Base-by-base conservation (phyloP, 1,140 invertebrate genomes). In the Aphis gossypii region DNA sequence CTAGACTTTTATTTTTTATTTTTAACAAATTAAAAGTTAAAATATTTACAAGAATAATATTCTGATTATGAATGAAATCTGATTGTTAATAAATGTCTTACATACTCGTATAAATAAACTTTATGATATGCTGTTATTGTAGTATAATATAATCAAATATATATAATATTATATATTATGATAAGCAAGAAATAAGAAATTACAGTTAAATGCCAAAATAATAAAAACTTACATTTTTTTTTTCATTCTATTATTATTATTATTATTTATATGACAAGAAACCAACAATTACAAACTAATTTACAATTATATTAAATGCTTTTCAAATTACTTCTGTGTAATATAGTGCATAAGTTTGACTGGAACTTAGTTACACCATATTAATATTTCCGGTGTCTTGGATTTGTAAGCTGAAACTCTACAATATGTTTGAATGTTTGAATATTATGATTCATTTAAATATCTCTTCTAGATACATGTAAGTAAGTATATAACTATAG, bases 291-390 rank as follows among this genome's bases (percentile, higher is more conserved):
- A 14, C 30, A 30, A 60, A 90, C 88, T 90, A 90, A 60, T 90
- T 90, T 60, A 90, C 54, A 90, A 60, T 90, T 56, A 56, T 60
- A 90, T 60, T 90, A 60, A 60, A 60, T 35, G 54, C 38, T n/a
- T 54, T 90, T 90, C 88, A 44, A 60, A 90, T 56, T 60, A 60
- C 46, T 18, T 41, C 23, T 41, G 54, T 60, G 25, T 90, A 90
- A 90, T 90, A 44, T 90, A 90, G 88, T 90, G 38, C 54, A 25
- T 7, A 90, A 90, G 88, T 90, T 90, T 90, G 54, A 90, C 88
- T 41, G 25, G 23, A 60, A 90, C 88, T 90, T 90, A 51, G 38
- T 23, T 3, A 56, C 51, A 23, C 48, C 9, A 35, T 90, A 90
- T 41, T 56, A 90, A 56, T 90, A 90, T 56, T 90, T 90, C 88